Conservation (phyloP, 2,888 invertebrate genomes). For the Cataglyphis rosenhaueri region DNA sequence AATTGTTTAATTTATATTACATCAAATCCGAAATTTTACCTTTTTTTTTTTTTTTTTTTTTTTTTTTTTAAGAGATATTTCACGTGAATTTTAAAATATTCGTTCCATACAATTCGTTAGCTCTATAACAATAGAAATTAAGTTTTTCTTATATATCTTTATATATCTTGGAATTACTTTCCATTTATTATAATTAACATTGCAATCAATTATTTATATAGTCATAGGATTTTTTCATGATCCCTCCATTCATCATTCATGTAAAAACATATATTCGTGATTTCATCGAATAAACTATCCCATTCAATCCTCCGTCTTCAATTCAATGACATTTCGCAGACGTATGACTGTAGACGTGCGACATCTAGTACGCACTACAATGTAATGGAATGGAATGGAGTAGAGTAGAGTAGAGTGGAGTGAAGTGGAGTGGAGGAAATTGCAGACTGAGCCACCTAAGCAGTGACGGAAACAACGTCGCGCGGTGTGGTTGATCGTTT, state of each 20-base stretch:
- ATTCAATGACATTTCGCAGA: neutral
- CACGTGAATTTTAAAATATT: neutral
- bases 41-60: too few relatives aligned
- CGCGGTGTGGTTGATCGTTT: conserved; percentile 12
- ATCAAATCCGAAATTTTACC: neutral
- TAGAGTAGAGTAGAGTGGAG: neutral
- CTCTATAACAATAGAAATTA: neutral
- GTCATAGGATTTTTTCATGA: too few relatives aligned
- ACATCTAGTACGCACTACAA: neutral
- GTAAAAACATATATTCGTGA: neutral
- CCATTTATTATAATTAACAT: neutral
- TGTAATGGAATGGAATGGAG: too few relatives aligned
- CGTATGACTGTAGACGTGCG: neutral
- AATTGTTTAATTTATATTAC: neutral
- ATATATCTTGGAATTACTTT: neutral
- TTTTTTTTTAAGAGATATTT: neutral
- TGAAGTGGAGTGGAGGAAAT: neutral
- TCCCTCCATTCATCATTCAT: neutral
- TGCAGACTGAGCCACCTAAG: neutral
- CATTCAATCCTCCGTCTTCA: neutral
- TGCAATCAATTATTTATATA: neutral
- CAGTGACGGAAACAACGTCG: conserved; percentile 18
- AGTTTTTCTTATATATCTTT: neutral
- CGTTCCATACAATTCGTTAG: neutral
- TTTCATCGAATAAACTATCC: neutral